Evolutionary conservation across 1,140 invertebrate species (phyloP), one percentile per base, ranked within the genome.

Genomic region (Drosophila ficusphila): DNA sequence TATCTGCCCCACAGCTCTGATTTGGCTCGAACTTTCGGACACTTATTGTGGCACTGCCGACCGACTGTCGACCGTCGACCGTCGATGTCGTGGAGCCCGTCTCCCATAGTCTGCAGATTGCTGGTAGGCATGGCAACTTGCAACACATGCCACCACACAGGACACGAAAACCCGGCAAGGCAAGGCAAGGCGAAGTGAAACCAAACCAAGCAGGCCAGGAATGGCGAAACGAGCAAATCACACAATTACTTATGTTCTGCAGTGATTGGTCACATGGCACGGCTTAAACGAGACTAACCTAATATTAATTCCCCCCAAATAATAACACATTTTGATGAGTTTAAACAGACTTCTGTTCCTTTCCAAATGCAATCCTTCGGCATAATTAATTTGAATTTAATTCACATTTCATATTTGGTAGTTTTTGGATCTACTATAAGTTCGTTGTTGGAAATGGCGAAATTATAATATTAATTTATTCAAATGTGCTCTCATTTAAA

Each of bases 1-100:
- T 81, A 86, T 81, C 72, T 81, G 69, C 67, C 76, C 76, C 82
- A 74, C 57, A 81, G 77, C 77, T 70, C 58, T 49, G 82, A 81
- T 81, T 85, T 79, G 49, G 79, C 56, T 67, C 48, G 56, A 64
- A 76, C 58, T 86, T 73, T 79, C 65, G 48, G 65, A 76, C 81
- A 85, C 76, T 86, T 68, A 76, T 79, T 86, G 76, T 72, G 48
- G 12, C 21, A 44, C 41, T 42, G 41, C 2, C 38, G 38, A 38
- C 2, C 38, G 38, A 38, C 16, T 39, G 36, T 21, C 25, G 39
- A 51, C 31, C 21, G 48, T 39, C 38, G 51, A 70, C 74, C 57
- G 53, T 49, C 65, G 61, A 23, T 56, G 38, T 57, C 60, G 62
- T 48, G 34, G n/a, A n/a, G 62, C 42, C 42, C 9, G 62, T 5